Conservation (phyloP, 2,888 invertebrate species). For the Metallyticus violacea region DNA sequence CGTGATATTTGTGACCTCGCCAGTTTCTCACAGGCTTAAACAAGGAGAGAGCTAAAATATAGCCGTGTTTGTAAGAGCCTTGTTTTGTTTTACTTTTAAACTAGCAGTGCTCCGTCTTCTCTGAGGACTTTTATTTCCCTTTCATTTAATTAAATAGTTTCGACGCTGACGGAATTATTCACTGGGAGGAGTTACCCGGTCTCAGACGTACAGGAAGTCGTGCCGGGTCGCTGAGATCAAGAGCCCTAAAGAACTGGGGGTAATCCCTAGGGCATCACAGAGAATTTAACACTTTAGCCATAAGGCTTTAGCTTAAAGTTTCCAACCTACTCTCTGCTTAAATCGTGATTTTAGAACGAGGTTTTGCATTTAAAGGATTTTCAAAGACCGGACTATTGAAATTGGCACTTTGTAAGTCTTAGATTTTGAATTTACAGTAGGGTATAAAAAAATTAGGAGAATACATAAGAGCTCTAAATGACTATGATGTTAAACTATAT, state of each 20-base stretch:
- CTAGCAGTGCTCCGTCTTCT: background rate
- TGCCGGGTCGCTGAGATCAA: background rate
- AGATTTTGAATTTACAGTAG: too few relatives aligned
- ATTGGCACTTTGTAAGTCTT: too few relatives aligned
- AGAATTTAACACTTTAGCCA: background rate
- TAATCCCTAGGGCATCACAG: background rate
- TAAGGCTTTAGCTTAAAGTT: background rate
- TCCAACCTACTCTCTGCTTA: background rate
- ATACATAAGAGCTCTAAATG: too few relatives aligned
- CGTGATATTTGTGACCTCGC: background rate
- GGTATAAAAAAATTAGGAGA: too few relatives aligned
- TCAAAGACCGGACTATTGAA: background rate
- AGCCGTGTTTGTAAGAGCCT: background rate
- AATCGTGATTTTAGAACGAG: too few relatives aligned
- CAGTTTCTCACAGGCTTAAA: too few relatives aligned
- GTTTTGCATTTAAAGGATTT: background rate
- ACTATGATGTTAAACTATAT: too few relatives aligned
- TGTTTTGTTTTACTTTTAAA: background rate
- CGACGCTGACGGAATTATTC: background rate
- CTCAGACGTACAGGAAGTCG: too few relatives aligned
- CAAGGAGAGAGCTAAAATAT: background rate
- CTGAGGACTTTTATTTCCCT: background rate
- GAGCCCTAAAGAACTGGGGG: background rate
- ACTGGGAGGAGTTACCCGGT: background rate
- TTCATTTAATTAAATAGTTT: background rate